A percentile compares a stretch with the other conserved stretches of the same genome.
Evolutionary conservation across 2,113 vertebrate species (phyloP).

Genomic region (Ameiurus melas): DNA sequence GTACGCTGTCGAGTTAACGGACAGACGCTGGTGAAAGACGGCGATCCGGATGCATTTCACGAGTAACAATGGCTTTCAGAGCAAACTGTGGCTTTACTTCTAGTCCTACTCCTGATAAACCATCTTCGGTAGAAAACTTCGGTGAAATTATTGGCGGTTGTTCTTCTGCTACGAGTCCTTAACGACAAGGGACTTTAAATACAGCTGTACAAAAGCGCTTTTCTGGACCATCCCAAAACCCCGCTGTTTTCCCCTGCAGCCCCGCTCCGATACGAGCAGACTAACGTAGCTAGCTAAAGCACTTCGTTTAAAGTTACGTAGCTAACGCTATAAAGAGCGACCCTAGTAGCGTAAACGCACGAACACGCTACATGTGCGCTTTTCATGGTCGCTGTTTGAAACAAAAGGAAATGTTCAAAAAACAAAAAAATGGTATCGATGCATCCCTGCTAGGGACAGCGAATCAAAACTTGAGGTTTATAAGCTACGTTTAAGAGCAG

Average conservation of each 20-base stretch:
- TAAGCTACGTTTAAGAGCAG: slow-evolving; percentile 46
- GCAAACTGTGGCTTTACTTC: background rate
- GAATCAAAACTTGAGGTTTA: slow-evolving; percentile 15
- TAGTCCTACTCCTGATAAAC: background rate
- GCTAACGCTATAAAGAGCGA: background rate
- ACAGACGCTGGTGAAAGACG: too few species aligned
- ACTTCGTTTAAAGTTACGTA: background rate
- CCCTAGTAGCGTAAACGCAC: background rate
- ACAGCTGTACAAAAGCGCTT: slow-evolving; percentile 24
- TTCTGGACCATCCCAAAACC: background rate
- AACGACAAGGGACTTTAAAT: background rate
- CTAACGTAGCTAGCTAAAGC: background rate
- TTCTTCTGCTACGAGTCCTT: too few species aligned
- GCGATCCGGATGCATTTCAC: too few species aligned
- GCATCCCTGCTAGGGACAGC: background rate
- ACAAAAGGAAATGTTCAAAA: background rate
- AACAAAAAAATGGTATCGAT: background rate
- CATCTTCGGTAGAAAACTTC: background rate
- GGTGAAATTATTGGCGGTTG: background rate
- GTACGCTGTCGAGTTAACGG: background rate
- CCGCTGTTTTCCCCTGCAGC: background rate
- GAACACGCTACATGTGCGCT: background rate
- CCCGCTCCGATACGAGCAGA: background rate
- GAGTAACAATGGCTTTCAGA: background rate
- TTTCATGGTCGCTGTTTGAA: background rate